Evolutionary conservation across 2,888 invertebrate species (phyloP).

Genomic region (Drosophila yooni): DNA sequence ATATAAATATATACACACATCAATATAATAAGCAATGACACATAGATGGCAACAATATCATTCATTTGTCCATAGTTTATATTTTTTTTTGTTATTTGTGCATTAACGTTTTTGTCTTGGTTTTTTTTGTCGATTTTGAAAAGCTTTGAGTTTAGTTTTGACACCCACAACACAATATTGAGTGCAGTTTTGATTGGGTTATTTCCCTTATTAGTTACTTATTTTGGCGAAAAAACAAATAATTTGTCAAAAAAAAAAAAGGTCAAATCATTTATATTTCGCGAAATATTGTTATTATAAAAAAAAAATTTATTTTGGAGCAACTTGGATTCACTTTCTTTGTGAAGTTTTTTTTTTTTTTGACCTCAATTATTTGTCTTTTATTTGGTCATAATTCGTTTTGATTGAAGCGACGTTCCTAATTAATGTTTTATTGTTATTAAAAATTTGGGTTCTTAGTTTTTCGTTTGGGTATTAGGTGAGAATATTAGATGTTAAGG

Average conservation of each 20-base stretch:
- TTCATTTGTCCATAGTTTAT: conserved; percentile 11
- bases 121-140: neutral
- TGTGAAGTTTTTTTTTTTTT: neutral
- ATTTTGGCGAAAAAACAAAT: conserved; percentile 32
- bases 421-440: conserved; percentile 50
- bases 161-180: conserved; percentile 2
- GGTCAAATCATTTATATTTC: conserved; percentile 11
- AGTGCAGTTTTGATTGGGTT: conserved; percentile 20
- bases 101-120: conserved; percentile 63
- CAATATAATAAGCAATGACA: conserved; percentile 19
- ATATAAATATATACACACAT: conserved; percentile 1
- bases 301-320: conserved; percentile 1
- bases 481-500: conserved; percentile 45
- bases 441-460: conserved; percentile 39
- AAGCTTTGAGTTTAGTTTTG: conserved; percentile 17
- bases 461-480: conserved; percentile 41
- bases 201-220: conserved; percentile 9
- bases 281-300: conserved; percentile 14
- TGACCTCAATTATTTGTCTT: conserved; percentile 50
- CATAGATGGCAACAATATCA: conserved; percentile 22
- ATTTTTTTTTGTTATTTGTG: conserved; percentile 77
- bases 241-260: conserved; percentile 25
- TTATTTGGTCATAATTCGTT: conserved; percentile 18
- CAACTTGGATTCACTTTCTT: conserved; percentile 30
- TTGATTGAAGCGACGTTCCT: conserved; percentile 67